Evolutionary conservation across 2,113 vertebrate species (phyloP).

Genomic region (Pangasianodon hypophthalmus): DNA sequence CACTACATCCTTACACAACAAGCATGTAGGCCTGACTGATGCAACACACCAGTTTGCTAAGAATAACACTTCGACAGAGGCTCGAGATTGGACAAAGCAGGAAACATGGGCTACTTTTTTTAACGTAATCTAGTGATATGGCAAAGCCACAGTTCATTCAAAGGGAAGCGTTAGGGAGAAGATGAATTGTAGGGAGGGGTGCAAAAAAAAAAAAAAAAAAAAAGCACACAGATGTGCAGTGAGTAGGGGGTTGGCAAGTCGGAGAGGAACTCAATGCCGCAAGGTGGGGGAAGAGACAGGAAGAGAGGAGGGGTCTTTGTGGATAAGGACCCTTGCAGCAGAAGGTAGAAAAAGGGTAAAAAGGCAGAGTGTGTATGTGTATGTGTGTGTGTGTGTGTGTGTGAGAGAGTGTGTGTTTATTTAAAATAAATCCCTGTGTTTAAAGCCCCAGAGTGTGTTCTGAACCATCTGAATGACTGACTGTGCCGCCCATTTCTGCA

Average conservation of each 20-base stretch:
- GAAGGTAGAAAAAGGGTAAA: not conserved
- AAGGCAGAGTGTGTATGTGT: not conserved
- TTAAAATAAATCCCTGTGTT: not conserved
- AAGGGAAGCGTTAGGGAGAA: slow-evolving; percentile 27
- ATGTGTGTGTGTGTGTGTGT: not conserved
- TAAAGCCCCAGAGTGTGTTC: not conserved
- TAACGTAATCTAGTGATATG: not conserved
- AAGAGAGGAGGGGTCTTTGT: slow-evolving; percentile 28
- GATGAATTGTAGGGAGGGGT: not conserved
- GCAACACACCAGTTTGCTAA: slow-evolving; percentile 32
- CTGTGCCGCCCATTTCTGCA: slow-evolving; percentile 2
- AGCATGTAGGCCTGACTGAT: slow-evolving; percentile 50
- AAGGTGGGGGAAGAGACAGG: slow-evolving; percentile 36
- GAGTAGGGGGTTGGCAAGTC: slow-evolving; percentile 49
- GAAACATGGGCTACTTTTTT: not conserved
- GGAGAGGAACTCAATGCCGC: slow-evolving; percentile 35
- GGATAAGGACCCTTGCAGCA: not conserved
- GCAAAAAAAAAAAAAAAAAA: not conserved
- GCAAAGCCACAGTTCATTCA: slow-evolving; percentile 18
- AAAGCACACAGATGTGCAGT: slow-evolving; percentile 39
- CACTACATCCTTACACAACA: slow-evolving; percentile 41
- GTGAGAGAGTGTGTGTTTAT: not conserved
- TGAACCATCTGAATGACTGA: not conserved
- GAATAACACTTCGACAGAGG: slow-evolving; percentile 14
- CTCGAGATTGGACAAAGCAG: not conserved